phyloP scores from a whole-genome alignment of 2,797 vertebrate genomes.

The Knipowitschia caucasica region DNA sequence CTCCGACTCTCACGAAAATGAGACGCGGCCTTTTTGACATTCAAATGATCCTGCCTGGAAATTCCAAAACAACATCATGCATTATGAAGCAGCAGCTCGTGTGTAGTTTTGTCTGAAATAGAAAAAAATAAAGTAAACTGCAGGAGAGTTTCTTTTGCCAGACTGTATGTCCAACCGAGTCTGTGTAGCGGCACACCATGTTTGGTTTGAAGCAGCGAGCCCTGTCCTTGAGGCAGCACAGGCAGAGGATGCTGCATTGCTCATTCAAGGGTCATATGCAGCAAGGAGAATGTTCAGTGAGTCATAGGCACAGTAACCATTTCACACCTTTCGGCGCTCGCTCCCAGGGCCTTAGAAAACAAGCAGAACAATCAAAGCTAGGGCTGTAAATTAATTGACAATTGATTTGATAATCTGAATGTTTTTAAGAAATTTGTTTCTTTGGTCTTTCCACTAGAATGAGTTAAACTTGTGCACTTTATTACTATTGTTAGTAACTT shows the following conservation, averaged over 20 bases:
- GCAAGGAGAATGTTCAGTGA: slow-evolving; percentile 53
- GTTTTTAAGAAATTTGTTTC: no score
- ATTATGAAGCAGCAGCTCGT: not conserved
- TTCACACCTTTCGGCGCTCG: slow-evolving; percentile 41
- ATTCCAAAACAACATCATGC: slow-evolving; percentile 1
- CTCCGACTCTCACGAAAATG: not conserved
- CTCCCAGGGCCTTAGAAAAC: slow-evolving; percentile 28
- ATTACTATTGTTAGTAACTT: no score
- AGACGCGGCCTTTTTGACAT: not conserved
- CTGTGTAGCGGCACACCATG: slow-evolving; percentile 50
- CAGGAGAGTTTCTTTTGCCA: slow-evolving; percentile 18
- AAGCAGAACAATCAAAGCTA: slow-evolving; percentile 22
- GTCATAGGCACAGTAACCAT: slow-evolving; percentile 44
- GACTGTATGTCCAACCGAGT: slow-evolving; percentile 28
- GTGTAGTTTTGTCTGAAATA: slow-evolving; percentile 17
- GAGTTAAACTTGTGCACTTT: no score
- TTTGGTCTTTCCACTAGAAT: no score
- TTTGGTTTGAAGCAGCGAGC: slow-evolving; percentile 55
- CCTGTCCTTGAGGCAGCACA: slow-evolving; percentile 54
- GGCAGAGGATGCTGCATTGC: slow-evolving; percentile 56
- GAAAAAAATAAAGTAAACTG: slow-evolving; percentile 19
- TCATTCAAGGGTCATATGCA: slow-evolving; percentile 55
- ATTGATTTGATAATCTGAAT: no score
- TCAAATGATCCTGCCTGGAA: not conserved
- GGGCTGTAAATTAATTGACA: no score